Percentiles rank a stretch among this genome's conserved stretches.
These are phyloP conservation scores for Aphelinus certus DNA, from an alignment of 1,140 invertebrate species.

Conservation along the genomic window DNA sequence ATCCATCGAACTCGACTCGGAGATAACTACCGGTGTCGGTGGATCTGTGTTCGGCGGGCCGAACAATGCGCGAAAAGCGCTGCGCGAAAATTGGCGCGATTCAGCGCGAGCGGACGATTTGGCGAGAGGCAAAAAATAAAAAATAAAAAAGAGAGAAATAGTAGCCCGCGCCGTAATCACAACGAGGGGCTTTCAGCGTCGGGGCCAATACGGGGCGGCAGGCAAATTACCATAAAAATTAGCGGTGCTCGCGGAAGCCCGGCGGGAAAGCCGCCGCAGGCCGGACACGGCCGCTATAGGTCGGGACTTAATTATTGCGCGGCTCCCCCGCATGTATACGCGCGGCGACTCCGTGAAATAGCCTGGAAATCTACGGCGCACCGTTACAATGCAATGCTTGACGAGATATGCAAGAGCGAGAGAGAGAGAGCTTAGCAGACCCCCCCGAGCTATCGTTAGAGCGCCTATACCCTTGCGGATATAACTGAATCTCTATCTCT, in stretches of 20 bases:
- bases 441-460: conserved; percentile 24
- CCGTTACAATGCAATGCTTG: conserved; percentile 2
- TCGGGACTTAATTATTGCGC: conserved; percentile 25
- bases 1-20: no score
- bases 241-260: conserved; percentile 40
- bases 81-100: no score
- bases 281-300: neutral
- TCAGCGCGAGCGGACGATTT: no score
- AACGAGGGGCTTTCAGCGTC: no score
- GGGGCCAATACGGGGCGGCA: no score
- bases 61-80: no score
- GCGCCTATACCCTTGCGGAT: neutral
- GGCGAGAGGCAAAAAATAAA: no score
- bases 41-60: no score
- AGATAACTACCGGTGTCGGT: no score
- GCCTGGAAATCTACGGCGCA: conserved; percentile 17
- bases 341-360: conserved; percentile 8
- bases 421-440: neutral
- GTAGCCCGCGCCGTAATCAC: neutral
- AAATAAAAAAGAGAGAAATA: no score
- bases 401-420: neutral
- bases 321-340: neutral
- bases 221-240: conserved; percentile 50
- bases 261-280: neutral
- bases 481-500: conserved; percentile 15